Evolutionary conservation across 2,113 vertebrate genomes (phyloP), one percentile per base, ranked within the genome.

Genomic region (Anhinga anhinga): DNA sequence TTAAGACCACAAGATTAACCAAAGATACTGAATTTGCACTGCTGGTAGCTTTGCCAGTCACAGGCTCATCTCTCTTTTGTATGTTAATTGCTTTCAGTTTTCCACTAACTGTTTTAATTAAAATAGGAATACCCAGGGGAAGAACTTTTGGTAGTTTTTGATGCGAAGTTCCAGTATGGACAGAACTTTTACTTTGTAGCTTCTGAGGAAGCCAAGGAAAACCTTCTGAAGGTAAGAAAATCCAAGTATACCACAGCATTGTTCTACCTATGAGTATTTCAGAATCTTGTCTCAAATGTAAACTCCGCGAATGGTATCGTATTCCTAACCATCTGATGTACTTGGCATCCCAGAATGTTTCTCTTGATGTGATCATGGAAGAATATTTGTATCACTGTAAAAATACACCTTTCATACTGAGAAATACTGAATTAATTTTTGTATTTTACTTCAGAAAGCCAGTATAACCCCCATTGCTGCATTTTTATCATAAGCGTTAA

Each of bases 41-140:
- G 44, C 30, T 7, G 8, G 13, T 25, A 65, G 21, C 36, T 91
- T 85, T 91, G 53, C 19, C 42, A 82, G 40, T 49, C 85, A 73
- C 58, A 88, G 17, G 10, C 15, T 88, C 20, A 11, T 74, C 34
- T 71, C 55, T 66, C 19, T 21, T 90, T 83, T 74, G 15, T 26
- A 40, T 66, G 38, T 47, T 86, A 55, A 12, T 86, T 81, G 42
- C 34, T 83, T 78, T 88, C 52, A 36, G 4, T 83, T 86, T 89
- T 67, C 34, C 36, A 92, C 19, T 93, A 34, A 2, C 55, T 91
- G 45, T 74, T 96, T 91, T 22, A 59, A 62, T 97, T 96, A 70
- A 82, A 65, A 50, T 90, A 99, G 99, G 98, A 99, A 44, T 99
- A 99, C 82, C 98, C 99, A 78, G 99, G 98, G 36, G 98, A 99